Conservation (phyloP, 1,140 invertebrate genomes). For the Rhizoglyphus robini region DNA sequence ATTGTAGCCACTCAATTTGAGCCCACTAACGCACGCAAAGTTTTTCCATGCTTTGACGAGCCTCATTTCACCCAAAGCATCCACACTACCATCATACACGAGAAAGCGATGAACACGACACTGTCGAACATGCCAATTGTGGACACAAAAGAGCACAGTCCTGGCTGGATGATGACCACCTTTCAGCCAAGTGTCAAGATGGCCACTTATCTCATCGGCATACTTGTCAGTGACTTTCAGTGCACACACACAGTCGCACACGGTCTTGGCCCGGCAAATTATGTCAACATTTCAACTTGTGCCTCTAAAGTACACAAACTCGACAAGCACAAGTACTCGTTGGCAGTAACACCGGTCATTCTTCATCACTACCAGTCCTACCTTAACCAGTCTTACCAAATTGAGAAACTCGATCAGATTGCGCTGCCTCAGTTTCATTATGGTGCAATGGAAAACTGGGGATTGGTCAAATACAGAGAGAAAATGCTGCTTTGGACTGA, state of each 20-base stretch:
- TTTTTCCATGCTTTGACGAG: slow-evolving; percentile 93
- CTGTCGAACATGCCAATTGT: slow-evolving; percentile 49
- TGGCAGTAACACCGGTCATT: slow-evolving; percentile 55
- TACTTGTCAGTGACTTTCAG: slow-evolving; percentile 76
- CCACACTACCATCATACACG: slow-evolving; percentile 51
- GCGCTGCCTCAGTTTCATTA: slow-evolving; percentile 80
- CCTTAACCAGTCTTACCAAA: slow-evolving; percentile 63
- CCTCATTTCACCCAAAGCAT: slow-evolving; percentile 77
- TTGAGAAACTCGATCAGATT: slow-evolving; percentile 69
- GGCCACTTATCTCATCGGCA: slow-evolving; percentile 81
- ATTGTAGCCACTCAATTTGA: slow-evolving; percentile 38
- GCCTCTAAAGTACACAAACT: neutral
- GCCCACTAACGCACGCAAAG: slow-evolving; percentile 43
- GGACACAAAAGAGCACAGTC: neutral
- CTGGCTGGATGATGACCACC: slow-evolving; percentile 29
- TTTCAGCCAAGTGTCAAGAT: slow-evolving; percentile 69
- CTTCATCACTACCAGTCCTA: slow-evolving; percentile 71
- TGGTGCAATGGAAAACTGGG: slow-evolving; percentile 95
- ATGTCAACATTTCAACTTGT: neutral
- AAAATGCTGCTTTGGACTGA: slow-evolving; percentile 2
- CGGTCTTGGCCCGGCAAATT: neutral
- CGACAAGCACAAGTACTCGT: slow-evolving; percentile 46
- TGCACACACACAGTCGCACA: slow-evolving; percentile 17
- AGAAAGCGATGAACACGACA: slow-evolving; percentile 44
- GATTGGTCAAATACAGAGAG: slow-evolving; percentile 31